Conservation (phyloP, 2,888 invertebrate genomes). For the Lottia gigantea region DNA sequence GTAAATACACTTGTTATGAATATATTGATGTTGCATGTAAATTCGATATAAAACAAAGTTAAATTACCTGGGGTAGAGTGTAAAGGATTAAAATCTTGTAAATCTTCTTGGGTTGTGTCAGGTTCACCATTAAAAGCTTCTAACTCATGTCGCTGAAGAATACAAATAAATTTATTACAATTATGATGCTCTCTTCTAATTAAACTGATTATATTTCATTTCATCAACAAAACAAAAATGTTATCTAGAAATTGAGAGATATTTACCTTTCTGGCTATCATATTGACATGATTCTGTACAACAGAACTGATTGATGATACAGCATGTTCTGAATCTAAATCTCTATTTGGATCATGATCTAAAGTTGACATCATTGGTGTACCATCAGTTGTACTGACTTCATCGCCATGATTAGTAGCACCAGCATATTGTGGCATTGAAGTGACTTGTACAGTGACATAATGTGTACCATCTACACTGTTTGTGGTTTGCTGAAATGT, state of each 20-base stretch:
- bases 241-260: background rate
- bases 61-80: constrained; percentile 16
- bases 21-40: no score
- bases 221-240: no score
- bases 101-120: constrained; percentile 58
- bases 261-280: background rate
- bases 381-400: constrained; percentile 39
- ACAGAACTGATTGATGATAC: constrained; percentile 22
- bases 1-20: no score
- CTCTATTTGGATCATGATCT: constrained; percentile 26
- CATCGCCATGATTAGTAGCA: constrained; percentile 27
- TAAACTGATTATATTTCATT: no score
- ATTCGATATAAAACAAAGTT: no score
- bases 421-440: constrained; percentile 26
- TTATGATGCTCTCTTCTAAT: no score
- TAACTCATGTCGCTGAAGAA: constrained; percentile 9
- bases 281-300: background rate
- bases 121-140: constrained; percentile 43
- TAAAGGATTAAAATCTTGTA: constrained; percentile 33
- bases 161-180: background rate
- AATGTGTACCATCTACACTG: constrained; percentile 1
- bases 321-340: constrained; percentile 24
- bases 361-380: constrained; percentile 19
- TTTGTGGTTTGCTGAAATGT: background rate
- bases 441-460: constrained; percentile 26